Evolutionary conservation across 30 jellyfish, hydroid and myxozoan genomes (phyloP).

Genomic region (Turritopsis dohrnii): DNA sequence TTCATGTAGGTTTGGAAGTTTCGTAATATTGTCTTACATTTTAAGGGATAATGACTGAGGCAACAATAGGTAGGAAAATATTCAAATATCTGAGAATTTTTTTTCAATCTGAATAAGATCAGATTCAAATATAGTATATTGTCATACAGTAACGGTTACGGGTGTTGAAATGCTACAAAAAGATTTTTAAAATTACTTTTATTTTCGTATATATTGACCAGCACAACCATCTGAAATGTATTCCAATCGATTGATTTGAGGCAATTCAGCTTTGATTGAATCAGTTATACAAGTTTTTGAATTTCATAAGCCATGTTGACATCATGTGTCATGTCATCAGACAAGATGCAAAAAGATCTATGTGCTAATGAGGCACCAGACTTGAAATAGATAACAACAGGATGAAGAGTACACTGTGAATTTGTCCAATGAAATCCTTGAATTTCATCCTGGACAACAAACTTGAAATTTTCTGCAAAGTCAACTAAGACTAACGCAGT

Average conservation of each 20-base stretch:
- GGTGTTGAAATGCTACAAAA: not conserved
- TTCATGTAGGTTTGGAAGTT: no score
- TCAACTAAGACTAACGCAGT: not conserved
- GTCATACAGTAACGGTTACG: not conserved
- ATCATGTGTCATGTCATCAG: no score
- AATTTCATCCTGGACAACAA: no score
- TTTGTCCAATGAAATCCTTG: not conserved
- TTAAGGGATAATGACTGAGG: no score
- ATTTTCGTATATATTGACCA: conserved; percentile 5
- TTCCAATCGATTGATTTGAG: no score
- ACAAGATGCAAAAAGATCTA: no score
- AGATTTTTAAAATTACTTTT: conserved; percentile 30
- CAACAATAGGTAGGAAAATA: not conserved
- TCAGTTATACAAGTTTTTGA: not conserved
- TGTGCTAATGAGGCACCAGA: no score
- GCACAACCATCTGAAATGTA: conserved; percentile 27
- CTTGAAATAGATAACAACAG: no score
- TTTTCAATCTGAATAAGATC: not conserved
- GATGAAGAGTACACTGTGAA: no score
- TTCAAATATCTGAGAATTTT: not conserved
- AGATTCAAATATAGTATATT: not conserved
- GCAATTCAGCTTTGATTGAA: conserved; percentile 36
- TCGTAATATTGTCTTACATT: no score
- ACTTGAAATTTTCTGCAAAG: no score
- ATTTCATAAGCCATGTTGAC: no score